Conservation (phyloP, 2,888 invertebrate genomes). For the Smittia aterrima region DNA sequence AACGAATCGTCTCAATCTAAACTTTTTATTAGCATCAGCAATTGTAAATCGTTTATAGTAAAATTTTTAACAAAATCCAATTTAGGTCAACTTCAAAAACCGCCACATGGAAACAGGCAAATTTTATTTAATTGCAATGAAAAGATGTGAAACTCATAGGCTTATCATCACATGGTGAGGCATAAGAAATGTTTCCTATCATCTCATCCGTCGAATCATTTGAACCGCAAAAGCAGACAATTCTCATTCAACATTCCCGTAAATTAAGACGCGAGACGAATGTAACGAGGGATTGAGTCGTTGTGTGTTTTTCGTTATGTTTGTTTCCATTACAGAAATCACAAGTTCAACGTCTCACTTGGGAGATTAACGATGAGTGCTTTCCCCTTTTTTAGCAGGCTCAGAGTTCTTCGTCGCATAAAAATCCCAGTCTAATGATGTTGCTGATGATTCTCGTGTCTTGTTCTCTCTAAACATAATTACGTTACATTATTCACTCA, state of each 20-base stretch:
- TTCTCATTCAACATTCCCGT: neutral
- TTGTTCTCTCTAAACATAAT: neutral
- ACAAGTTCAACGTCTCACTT: neutral
- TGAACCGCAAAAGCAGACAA: constrained; percentile 24
- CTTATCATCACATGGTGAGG: constrained; percentile 15
- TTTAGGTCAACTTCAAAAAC: no score
- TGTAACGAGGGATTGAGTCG: constrained; percentile 4
- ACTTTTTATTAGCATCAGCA: no score
- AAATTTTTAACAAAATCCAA: no score
- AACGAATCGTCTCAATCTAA: neutral
- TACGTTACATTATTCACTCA: constrained; percentile 15
- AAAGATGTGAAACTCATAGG: neutral
- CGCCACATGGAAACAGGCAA: no score
- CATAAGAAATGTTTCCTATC: constrained; percentile 13
- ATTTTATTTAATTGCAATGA: neutral
- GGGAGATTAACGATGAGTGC: constrained; percentile 15
- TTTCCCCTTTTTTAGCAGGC: neutral
- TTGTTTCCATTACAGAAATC: neutral
- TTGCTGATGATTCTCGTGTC: neutral
- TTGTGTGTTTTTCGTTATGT: constrained; percentile 10
- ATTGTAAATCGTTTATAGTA: no score
- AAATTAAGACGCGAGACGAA: constrained; percentile 6
- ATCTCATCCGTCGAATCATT: neutral
- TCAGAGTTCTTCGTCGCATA: neutral
- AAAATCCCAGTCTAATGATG: neutral